Percentiles rank a stretch among this genome's conserved stretches.
Conservation (phyloP, 2,113 vertebrate species). For the Zosterops hypoxanthus region DNA sequence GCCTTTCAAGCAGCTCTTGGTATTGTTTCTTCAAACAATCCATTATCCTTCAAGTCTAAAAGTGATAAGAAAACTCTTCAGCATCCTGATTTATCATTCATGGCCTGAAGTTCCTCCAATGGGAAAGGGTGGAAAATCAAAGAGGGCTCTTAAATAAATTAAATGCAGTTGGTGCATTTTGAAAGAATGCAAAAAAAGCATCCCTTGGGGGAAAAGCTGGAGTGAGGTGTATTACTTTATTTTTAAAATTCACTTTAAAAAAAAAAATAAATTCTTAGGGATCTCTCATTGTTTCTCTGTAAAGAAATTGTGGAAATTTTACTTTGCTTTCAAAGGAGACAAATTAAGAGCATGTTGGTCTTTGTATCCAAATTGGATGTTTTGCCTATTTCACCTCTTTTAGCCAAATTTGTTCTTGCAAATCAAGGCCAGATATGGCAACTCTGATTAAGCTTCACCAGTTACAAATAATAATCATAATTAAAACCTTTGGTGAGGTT, state of each 20-base stretch:
- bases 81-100: background rate
- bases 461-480: background rate
- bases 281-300: background rate
- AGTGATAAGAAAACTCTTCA: background rate
- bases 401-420: background rate
- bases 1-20: background rate
- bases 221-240: background rate
- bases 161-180: background rate
- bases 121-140: background rate
- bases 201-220: background rate
- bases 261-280: background rate
- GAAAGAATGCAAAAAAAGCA: background rate
- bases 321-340: background rate
- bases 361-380: too few species aligned
- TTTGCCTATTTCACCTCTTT: accelerated
- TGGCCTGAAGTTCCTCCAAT: background rate
- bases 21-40: background rate
- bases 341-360: accelerated
- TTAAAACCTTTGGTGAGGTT: background rate
- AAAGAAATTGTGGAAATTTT: background rate
- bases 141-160: background rate
- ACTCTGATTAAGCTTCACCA: background rate
- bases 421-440: background rate
- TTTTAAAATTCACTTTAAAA: background rate
- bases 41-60: background rate